Evolutionary conservation across 2,888 invertebrate genomes (phyloP).

Genomic region (Chloroclysta siterata): DNA sequence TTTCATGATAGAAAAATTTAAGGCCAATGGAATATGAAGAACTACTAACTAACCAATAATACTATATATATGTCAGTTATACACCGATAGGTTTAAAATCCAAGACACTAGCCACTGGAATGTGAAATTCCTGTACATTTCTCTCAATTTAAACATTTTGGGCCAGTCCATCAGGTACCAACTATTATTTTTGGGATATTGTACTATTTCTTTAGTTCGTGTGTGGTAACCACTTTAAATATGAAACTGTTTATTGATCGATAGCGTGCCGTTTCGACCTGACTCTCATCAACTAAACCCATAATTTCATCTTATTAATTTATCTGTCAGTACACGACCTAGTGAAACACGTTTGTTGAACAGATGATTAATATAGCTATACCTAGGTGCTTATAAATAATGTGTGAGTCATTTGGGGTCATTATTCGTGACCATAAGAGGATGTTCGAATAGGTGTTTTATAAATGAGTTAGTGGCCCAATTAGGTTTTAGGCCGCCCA

Average conservation of each 20-base stretch:
- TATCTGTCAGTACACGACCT: constrained; percentile 8
- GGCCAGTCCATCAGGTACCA: too few species aligned
- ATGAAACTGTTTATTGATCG: not conserved
- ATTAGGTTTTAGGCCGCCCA: too few species aligned
- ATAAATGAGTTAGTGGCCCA: too few species aligned
- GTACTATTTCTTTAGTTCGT: not conserved
- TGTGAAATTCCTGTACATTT: too few species aligned
- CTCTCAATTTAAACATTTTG: too few species aligned
- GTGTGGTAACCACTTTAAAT: not conserved
- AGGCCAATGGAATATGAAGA: not conserved
- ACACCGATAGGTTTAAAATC: too few species aligned
- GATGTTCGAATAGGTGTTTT: not conserved
- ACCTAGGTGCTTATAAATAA: not conserved
- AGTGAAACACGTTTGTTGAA: constrained; percentile 9
- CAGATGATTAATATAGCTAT: constrained; percentile 10
- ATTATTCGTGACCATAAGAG: constrained; percentile 1
- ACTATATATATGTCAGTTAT: too few species aligned
- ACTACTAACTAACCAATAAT: not conserved
- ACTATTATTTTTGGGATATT: too few species aligned
- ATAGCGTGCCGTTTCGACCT: too few species aligned
- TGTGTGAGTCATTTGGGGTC: constrained; percentile 11
- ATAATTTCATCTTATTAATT: constrained; percentile 12
- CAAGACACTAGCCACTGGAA: too few species aligned
- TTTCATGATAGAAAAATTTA: not conserved
- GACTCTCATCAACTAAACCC: too few species aligned